Percentiles rank a stretch among this genome's conserved stretches.
Conservation (phyloP, 2,797 vertebrate genomes). For the Glossophaga mutica region DNA sequence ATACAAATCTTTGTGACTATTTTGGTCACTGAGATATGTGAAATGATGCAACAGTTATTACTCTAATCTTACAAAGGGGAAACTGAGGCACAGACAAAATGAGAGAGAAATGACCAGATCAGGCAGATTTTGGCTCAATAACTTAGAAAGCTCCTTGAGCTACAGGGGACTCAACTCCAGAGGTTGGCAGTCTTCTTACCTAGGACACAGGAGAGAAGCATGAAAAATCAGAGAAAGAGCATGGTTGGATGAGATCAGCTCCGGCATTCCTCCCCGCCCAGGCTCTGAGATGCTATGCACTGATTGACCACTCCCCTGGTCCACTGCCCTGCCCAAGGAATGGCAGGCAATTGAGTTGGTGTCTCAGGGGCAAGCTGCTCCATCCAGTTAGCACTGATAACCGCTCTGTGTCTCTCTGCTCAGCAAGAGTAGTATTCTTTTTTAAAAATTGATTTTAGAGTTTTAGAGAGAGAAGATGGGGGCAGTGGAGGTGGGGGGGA, state of each 20-base stretch:
- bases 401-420: neutral
- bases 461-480: no score
- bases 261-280: neutral
- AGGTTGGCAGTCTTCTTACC: neutral
- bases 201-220: neutral
- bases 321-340: neutral
- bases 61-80: neutral
- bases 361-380: neutral
- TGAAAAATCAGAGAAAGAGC: neutral
- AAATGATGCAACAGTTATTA: neutral
- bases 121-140: neutral
- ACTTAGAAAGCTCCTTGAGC: neutral
- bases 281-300: neutral
- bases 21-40: neutral
- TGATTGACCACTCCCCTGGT: accelerated
- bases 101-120: neutral
- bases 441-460: no score
- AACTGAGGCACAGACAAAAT: neutral
- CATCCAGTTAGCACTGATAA: neutral
- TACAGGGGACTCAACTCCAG: neutral
- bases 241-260: neutral
- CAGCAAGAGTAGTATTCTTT: neutral
- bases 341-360: neutral
- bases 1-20: neutral
- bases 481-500: no score